A percentile compares a stretch with the other conserved stretches of the same genome.
phyloP scores from a whole-genome alignment of 2,797 vertebrate genomes.

The Sternarchorhynchus goeldii region DNA sequence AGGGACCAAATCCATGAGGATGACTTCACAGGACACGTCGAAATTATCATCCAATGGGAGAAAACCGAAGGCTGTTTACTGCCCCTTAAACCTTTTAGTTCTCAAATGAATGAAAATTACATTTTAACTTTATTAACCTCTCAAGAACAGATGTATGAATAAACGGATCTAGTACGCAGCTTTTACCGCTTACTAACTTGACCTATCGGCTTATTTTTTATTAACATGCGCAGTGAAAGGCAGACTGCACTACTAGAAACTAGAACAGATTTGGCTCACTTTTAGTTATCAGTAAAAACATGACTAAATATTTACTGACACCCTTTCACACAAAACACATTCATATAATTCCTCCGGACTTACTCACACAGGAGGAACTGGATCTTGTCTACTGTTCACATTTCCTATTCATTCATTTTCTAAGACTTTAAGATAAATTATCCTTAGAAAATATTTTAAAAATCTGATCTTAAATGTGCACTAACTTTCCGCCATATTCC shows the following conservation, averaged over 20 bases:
- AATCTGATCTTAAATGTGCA: conserved; percentile 52
- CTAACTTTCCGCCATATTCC: not conserved
- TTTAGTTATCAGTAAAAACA: not conserved
- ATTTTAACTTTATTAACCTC: not conserved
- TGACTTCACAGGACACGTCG: conserved; percentile 63
- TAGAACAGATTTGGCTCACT: no score
- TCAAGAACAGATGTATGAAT: no score
- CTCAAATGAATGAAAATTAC: not conserved
- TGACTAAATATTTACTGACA: not conserved
- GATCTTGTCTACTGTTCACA: conserved; percentile 2
- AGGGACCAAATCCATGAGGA: conserved; percentile 62
- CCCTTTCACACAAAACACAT: not conserved
- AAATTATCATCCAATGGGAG: conserved; percentile 48
- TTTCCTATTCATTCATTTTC: conserved; percentile 20
- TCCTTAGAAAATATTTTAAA: conserved; percentile 9
- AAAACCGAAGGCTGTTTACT: conserved; percentile 29
- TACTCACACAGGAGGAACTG: conserved; percentile 21
- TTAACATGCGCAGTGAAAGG: no score
- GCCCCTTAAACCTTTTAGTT: conserved; percentile 19
- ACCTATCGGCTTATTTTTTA: no score
- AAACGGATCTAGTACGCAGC: no score
- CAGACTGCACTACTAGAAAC: no score
- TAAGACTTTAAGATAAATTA: conserved; percentile 11
- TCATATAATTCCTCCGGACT: conserved; percentile 5
- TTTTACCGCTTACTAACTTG: no score